A percentile compares a stretch with the other conserved stretches of the same genome.
Conservation (phyloP, 2,888 invertebrate species). For the Ephialtes manifestator region DNA sequence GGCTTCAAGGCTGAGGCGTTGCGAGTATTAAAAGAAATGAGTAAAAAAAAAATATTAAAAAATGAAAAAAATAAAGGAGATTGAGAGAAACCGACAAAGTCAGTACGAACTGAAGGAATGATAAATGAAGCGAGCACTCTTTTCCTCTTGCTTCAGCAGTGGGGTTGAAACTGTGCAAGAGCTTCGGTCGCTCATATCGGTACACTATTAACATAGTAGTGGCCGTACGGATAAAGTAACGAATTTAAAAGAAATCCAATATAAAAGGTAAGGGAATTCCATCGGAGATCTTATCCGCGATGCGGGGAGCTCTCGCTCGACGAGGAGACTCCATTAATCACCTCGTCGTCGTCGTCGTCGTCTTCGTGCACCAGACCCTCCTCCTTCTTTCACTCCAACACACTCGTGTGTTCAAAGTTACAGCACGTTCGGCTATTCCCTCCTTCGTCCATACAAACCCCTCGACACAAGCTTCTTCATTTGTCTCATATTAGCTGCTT, state of each 20-base stretch:
- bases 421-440: constrained; percentile 32
- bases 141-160: constrained; percentile 4
- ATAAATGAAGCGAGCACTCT: constrained; percentile 84
- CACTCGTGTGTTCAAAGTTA: constrained; percentile 55
- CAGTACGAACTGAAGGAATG: constrained; percentile 75
- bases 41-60: background rate
- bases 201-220: constrained; percentile 84
- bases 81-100: constrained; percentile 70
- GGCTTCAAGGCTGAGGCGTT: constrained; percentile 69
- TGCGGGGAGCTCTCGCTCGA: constrained; percentile 81
- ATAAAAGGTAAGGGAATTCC: constrained; percentile 85
- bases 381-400: constrained; percentile 65
- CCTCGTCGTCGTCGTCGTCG: constrained; percentile 72
- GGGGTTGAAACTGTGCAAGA: constrained; percentile 55
- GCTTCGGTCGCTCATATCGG: constrained; percentile 83
- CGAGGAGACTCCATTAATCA: constrained; percentile 85
- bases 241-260: constrained; percentile 85
- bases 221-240: constrained; percentile 84
- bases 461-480: constrained; percentile 74
- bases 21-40: constrained; percentile 16
- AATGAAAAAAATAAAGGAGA: constrained; percentile 46
- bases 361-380: constrained; percentile 54
- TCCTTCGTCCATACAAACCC: constrained; percentile 24
- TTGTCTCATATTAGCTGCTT: constrained; percentile 83
- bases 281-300: constrained; percentile 84